phyloP scores from a whole-genome alignment of 2,113 vertebrate species.

The Gavialis gangeticus region DNA sequence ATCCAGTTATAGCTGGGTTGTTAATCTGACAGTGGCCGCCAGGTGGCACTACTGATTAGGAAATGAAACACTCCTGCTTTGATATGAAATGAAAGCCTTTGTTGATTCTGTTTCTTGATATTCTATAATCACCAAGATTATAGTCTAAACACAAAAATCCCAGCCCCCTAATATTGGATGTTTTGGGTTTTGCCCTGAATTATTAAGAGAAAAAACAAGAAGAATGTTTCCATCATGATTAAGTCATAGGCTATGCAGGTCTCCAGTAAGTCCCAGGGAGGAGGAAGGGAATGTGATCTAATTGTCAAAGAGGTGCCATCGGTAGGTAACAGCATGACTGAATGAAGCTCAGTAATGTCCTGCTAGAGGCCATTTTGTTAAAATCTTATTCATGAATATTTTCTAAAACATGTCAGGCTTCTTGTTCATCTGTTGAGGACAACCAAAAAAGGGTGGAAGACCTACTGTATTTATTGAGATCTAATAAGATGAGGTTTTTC shows the following conservation, averaged over 20 bases:
- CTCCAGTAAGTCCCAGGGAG: background rate
- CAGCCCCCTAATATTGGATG: background rate
- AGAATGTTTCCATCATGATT: background rate
- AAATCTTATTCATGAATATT: background rate
- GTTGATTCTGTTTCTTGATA: slow-evolving; percentile 60
- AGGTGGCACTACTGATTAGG: slow-evolving; percentile 49
- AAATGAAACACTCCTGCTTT: background rate
- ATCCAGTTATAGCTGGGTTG: too few species aligned
- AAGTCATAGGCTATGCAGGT: background rate
- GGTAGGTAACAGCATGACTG: too few species aligned
- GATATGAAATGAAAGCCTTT: slow-evolving; percentile 8
- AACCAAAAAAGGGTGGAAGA: background rate
- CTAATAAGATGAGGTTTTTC: too few species aligned
- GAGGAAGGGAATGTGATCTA: background rate
- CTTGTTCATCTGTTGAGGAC: background rate
- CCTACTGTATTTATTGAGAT: too few species aligned
- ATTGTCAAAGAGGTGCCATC: background rate
- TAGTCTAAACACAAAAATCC: slow-evolving; percentile 60
- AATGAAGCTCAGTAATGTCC: too few species aligned
- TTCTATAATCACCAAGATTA: slow-evolving; percentile 71
- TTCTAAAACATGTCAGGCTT: background rate
- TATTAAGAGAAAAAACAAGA: slow-evolving; percentile 30
- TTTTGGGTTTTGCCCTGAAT: slow-evolving; percentile 55
- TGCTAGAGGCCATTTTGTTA: background rate
- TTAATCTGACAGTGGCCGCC: background rate